Evolutionary conservation across 1,140 invertebrate genomes (phyloP).

Genomic region (Diuraphis noxia): DNA sequence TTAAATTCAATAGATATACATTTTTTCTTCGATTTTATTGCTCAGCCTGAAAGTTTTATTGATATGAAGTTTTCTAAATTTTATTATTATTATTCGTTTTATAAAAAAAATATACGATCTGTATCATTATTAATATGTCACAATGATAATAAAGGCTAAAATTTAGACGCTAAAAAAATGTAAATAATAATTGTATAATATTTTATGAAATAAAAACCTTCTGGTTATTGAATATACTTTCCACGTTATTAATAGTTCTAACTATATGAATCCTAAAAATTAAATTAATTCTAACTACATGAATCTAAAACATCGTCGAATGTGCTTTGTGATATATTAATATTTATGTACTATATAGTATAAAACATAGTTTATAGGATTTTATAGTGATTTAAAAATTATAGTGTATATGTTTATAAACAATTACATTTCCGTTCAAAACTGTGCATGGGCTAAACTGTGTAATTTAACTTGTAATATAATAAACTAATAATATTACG

Average conservation of each 20-base stretch:
- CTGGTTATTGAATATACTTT: background rate
- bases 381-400: too few relatives aligned
- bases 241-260: too few relatives aligned
- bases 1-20: background rate
- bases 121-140: background rate
- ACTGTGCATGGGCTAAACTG: too few relatives aligned
- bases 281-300: too few relatives aligned
- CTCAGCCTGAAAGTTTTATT: background rate
- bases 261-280: too few relatives aligned
- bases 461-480: too few relatives aligned
- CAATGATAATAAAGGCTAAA: background rate
- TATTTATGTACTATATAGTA: too few relatives aligned
- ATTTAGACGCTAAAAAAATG: background rate
- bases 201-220: background rate
- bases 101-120: background rate
- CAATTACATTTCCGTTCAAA: too few relatives aligned
- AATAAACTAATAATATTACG: background rate
- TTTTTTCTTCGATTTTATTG: background rate
- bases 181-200: background rate
- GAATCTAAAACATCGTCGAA: too few relatives aligned
- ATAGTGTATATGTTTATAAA: too few relatives aligned
- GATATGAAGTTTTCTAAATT: background rate
- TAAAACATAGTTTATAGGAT: too few relatives aligned
- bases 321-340: too few relatives aligned
- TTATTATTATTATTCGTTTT: background rate